Percentiles rank a stretch among this genome's conserved stretches.
These are phyloP conservation scores for Endotricha flammealis DNA, from an alignment of 2,888 invertebrate species.

Conservation along the genomic window DNA sequence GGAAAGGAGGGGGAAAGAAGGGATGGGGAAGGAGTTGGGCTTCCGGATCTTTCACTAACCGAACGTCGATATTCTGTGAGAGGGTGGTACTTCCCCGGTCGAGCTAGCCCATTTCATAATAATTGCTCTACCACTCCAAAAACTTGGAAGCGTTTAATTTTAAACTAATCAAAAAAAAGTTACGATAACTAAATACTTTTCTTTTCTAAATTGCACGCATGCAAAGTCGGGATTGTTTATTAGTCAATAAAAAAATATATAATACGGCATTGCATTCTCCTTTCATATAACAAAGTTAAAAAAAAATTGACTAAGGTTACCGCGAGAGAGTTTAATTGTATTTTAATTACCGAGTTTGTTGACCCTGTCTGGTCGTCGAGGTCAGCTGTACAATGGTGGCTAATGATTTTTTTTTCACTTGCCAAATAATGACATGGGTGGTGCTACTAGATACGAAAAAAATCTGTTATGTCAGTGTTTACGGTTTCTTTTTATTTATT, in stretches of 20 bases:
- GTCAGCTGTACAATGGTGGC: constrained; percentile 26
- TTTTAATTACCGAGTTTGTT: constrained; percentile 37
- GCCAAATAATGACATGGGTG: constrained; percentile 18
- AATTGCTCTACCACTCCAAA: too few species aligned
- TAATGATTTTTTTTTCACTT: constrained; percentile 25
- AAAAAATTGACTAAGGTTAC: constrained; percentile 14
- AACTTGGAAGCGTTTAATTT: too few species aligned
- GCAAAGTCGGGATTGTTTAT: too few species aligned
- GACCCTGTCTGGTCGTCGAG: constrained; percentile 29
- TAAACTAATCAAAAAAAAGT: too few species aligned
- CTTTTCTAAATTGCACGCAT: too few species aligned
- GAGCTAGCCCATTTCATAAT: too few species aligned
- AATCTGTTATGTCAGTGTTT: neutral
- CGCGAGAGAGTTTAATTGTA: constrained; percentile 30
- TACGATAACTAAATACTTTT: too few species aligned
- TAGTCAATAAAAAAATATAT: neutral
- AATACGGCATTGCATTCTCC: constrained; percentile 3
- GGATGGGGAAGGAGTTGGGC: too few species aligned
- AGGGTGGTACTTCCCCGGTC: too few species aligned
- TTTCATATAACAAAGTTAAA: constrained; percentile 8
- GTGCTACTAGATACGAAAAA: constrained; percentile 8
- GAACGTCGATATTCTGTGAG: too few species aligned
- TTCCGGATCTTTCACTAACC: too few species aligned
- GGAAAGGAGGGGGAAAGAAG: too few species aligned
- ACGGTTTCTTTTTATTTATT: neutral